Conservation (phyloP, 2,797 vertebrate species). For the Myotis vivesi region DNA sequence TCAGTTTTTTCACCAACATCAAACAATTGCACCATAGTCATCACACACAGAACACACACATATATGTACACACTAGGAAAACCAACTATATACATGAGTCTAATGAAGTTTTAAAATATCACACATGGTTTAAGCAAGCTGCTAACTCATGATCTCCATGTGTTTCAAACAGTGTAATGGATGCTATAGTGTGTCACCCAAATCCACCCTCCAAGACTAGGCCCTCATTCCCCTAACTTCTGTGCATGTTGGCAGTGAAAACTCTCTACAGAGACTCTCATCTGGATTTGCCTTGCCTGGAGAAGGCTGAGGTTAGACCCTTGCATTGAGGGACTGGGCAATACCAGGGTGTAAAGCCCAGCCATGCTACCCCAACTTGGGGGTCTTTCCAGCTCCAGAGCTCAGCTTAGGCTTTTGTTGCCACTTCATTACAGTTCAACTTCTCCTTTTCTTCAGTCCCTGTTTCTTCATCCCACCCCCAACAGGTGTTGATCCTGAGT, state of each 20-base stretch:
- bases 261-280: not conserved
- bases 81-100: not conserved
- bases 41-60: slow-evolving; percentile 18
- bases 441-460: not conserved
- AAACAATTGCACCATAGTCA: not conserved
- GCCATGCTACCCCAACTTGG: not conserved
- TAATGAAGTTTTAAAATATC: slow-evolving; percentile 63
- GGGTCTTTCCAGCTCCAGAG: not conserved
- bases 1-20: not conserved
- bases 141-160: slow-evolving; percentile 19
- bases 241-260: not conserved
- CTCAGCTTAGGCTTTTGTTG: not conserved
- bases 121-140: slow-evolving; percentile 37
- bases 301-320: not conserved
- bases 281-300: not conserved
- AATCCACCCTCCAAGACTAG: not conserved
- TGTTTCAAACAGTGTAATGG: not conserved
- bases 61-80: not conserved
- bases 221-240: not conserved
- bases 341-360: not conserved
- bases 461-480: not conserved
- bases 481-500: not conserved
- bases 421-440: not conserved
- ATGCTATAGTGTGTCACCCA: not conserved
- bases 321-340: not conserved